Percentiles rank a stretch among this genome's conserved stretches.
Evolutionary conservation across 2,888 invertebrate genomes (phyloP).

Genomic region (Dendrolimus pini): DNA sequence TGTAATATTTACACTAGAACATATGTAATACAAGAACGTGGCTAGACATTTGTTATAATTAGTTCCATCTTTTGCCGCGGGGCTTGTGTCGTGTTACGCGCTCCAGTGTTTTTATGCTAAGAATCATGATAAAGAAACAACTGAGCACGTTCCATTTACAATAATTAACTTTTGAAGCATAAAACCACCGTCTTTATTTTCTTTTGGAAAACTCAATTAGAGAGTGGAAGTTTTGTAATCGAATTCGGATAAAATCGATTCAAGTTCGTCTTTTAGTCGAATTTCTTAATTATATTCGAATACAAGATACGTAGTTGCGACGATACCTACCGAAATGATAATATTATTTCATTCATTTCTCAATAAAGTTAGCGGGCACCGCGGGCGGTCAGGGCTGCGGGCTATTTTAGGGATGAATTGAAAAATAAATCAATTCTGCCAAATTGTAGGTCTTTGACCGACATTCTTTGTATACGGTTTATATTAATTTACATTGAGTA

Average conservation of each 20-base stretch:
- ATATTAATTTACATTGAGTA: no score
- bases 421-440: background rate
- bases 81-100: no score
- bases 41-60: no score
- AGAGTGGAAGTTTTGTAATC: background rate
- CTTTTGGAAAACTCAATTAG: background rate
- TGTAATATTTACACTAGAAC: no score
- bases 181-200: background rate
- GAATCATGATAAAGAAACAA: no score
- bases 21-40: no score
- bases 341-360: slow-evolving; percentile 50
- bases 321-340: slow-evolving; percentile 39
- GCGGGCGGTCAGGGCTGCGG: background rate
- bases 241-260: background rate
- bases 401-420: background rate
- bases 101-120: no score
- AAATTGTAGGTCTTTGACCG: no score
- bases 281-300: background rate
- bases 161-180: background rate
- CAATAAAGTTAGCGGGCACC: slow-evolving; percentile 31
- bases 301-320: slow-evolving; percentile 18
- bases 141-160: background rate
- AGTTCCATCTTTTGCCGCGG: no score
- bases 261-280: background rate
- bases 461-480: no score